Evolutionary conservation across 1,140 invertebrate genomes (phyloP).

Genomic region (Micrasema minimum): DNA sequence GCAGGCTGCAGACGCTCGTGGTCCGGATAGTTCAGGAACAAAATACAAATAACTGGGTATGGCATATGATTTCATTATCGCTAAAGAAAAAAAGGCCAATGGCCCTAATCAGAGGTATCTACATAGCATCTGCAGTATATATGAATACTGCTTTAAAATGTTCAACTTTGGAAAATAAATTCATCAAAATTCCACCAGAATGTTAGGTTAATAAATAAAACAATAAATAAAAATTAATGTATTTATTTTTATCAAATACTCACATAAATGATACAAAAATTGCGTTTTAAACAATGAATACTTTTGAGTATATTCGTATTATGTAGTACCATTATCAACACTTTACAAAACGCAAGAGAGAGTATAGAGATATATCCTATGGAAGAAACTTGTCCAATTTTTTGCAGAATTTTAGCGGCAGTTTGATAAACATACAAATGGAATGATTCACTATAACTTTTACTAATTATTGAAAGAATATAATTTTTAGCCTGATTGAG

Average conservation of each 20-base stretch:
- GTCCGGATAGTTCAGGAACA: too few species aligned
- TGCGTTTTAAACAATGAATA: slow-evolving; percentile 36
- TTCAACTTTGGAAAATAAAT: too few species aligned
- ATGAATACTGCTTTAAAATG: too few species aligned
- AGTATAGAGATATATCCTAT: slow-evolving; percentile 14
- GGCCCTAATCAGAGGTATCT: too few species aligned
- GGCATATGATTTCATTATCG: too few species aligned
- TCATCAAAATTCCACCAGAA: too few species aligned
- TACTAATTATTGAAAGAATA: slow-evolving; percentile 1
- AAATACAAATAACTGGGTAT: too few species aligned
- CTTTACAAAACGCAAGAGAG: slow-evolving; percentile 19
- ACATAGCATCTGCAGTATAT: too few species aligned
- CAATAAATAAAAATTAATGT: slow-evolving; percentile 33
- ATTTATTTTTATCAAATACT: slow-evolving; percentile 41
- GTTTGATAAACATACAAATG: slow-evolving; percentile 21
- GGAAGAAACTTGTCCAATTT: slow-evolving; percentile 33
- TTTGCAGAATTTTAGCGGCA: slow-evolving; percentile 10
- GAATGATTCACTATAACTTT: slow-evolving; percentile 24
- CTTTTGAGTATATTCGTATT: slow-evolving; percentile 25
- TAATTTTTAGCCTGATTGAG: too few species aligned
- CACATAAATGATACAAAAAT: slow-evolving; percentile 39
- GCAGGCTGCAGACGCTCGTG: too few species aligned
- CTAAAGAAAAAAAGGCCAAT: too few species aligned
- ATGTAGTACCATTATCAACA: slow-evolving; percentile 19
- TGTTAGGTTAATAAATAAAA: too few species aligned